Percentiles rank a stretch among this genome's conserved stretches.
phyloP scores from a whole-genome alignment of 2,888 invertebrate species.

The Platycheirus rosarum region DNA sequence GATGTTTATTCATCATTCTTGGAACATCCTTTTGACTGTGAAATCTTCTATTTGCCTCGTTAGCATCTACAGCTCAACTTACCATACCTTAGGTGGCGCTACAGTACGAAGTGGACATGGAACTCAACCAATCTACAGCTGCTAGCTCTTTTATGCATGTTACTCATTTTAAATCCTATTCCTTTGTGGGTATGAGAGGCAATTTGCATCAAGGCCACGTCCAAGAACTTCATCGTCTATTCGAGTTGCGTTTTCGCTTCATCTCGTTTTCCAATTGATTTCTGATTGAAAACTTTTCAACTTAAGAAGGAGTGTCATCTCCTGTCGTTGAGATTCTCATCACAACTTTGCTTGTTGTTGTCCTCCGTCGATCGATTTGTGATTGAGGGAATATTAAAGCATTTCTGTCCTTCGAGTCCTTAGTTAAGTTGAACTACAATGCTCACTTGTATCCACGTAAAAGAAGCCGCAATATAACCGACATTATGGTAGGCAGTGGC shows the following conservation, averaged over 20 bases:
- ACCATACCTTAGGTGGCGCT: no score
- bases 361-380: slow-evolving; percentile 61
- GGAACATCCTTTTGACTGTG: no score
- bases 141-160: no score
- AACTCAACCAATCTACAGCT: no score
- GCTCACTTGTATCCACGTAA: slow-evolving; percentile 24
- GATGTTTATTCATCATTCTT: no score
- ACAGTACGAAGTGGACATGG: no score
- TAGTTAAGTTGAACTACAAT: background rate
- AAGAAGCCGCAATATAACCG: slow-evolving; percentile 62
- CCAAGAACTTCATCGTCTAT: slow-evolving; percentile 58
- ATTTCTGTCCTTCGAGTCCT: no score
- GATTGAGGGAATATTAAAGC: no score
- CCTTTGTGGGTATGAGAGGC: no score
- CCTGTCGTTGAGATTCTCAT: slow-evolving; percentile 53
- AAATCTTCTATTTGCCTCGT: no score
- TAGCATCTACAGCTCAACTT: no score
- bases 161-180: no score
- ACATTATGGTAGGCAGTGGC: slow-evolving; percentile 61
- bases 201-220: slow-evolving; percentile 68
- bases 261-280: slow-evolving; percentile 73
- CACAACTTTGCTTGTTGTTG: slow-evolving; percentile 47
- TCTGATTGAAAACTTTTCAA: slow-evolving; percentile 73
- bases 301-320: slow-evolving; percentile 41
- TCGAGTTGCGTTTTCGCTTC: slow-evolving; percentile 58